A percentile compares a stretch with the other conserved stretches of the same genome.
Evolutionary conservation across 2,888 invertebrate species (phyloP).

Genomic region (Latheticus oryzae): DNA sequence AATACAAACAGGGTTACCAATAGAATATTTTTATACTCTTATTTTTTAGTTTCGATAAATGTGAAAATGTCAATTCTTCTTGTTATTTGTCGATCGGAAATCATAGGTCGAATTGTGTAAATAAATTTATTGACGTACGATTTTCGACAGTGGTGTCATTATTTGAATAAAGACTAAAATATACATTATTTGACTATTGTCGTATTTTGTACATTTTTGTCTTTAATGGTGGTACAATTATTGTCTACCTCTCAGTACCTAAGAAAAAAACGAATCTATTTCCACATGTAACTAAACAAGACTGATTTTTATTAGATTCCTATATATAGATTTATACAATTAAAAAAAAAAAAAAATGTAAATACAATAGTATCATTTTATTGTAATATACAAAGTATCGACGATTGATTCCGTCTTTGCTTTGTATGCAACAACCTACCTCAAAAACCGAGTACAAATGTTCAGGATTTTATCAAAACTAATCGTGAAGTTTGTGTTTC

Average conservation of each 20-base stretch:
- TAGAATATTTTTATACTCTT: slow-evolving; percentile 51
- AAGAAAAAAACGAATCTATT: slow-evolving; percentile 47
- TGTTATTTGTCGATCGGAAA: slow-evolving; percentile 30
- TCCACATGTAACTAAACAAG: slow-evolving; percentile 61
- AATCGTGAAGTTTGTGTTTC: slow-evolving; percentile 29
- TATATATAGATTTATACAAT: slow-evolving; percentile 50
- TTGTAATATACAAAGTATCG: slow-evolving; percentile 43
- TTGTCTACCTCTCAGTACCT: slow-evolving; percentile 59
- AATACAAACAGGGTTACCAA: slow-evolving; percentile 61
- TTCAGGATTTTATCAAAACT: slow-evolving; percentile 18
- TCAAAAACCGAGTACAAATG: slow-evolving; percentile 53
- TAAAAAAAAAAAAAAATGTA: slow-evolving; percentile 45
- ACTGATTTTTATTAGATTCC: slow-evolving; percentile 66
- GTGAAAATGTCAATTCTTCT: slow-evolving; percentile 42
- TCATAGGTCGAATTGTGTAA: slow-evolving; percentile 26
- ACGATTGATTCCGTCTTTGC: slow-evolving; percentile 12
- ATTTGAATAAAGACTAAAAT: too few species aligned
- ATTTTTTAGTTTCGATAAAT: slow-evolving; percentile 44
- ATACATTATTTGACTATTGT: slow-evolving; percentile 17
- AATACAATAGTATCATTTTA: slow-evolving; percentile 40
- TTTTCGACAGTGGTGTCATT: slow-evolving; percentile 26
- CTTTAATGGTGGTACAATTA: slow-evolving; percentile 51
- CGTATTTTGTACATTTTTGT: slow-evolving; percentile 34
- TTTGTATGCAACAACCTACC: slow-evolving; percentile 47
- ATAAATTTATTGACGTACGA: slow-evolving; percentile 14